Base-by-base conservation (phyloP, 2,113 vertebrate species). In the Lates calcarifer region DNA sequence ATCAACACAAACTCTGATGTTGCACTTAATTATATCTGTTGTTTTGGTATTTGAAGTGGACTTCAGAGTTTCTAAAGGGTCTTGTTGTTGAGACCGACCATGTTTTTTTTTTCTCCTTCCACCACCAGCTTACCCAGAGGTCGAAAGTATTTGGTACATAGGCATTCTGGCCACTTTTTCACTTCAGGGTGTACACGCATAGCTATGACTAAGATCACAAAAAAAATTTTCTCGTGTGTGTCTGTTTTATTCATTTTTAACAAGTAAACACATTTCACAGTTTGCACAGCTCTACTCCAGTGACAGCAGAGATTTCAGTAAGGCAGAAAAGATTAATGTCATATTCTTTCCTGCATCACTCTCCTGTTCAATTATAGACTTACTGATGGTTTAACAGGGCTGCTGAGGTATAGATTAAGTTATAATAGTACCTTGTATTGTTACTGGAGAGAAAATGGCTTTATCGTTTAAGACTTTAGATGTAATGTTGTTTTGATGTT, bases 381-480 rank as follows among this genome's bases (percentile, higher is more conserved):
- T 7, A 13, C n/a, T 45, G 12, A 3, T 17, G 28, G 31, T 76
- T 67, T 63, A 67, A 77, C 41, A 26, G 43, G 15, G 39, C 26
- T 72, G 65, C 18, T 37, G 51, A 79, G 55, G 58, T 60, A 31
- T 26, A 39, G 14, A 33, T 61, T n/a, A 55, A 74, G 37, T 73
- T 72, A 43, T 69, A 37, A 22, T 63, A 45, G 20, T 8, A 12
- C 13, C 29, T 77, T n/a, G n/a, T n/a, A n/a, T n/a, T 45, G 58
- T 43, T 67, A 49, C 39, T 78, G 33, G 24, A 79, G 64, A 20
- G 20, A 66, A 66, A 77, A 43, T 33, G 6, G 56, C 14, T 29
- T 61, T n/a, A 56, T 24, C 33, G 18, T 60, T 37, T n/a, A 56
- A 33, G 20, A 37, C 20, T 43, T 70, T 6, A 70, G 35, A 80